These are phyloP conservation scores for Lymantria monacha DNA, from an alignment of 2,888 invertebrate species.

Conservation along the genomic window DNA sequence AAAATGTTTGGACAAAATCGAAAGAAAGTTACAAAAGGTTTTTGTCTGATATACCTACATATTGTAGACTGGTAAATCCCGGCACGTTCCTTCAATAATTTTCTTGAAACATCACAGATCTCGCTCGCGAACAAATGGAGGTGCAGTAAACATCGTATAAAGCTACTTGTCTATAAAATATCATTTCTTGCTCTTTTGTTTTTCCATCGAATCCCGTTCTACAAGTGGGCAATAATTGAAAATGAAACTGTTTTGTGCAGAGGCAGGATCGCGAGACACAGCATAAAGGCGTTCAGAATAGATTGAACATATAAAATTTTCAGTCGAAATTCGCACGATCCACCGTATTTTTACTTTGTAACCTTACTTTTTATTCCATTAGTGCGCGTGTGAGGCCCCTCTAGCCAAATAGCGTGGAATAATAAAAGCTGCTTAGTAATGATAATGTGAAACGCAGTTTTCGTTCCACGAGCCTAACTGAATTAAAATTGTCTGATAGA, in stretches of 20 bases:
- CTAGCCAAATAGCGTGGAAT: conserved; percentile 80
- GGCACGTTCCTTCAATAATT: conserved; percentile 80
- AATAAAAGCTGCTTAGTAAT: conserved; percentile 81
- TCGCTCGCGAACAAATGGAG: conserved; percentile 72
- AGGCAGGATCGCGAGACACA: conserved; percentile 74
- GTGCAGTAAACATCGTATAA: conserved; percentile 78
- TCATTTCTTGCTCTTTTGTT: conserved; percentile 78
- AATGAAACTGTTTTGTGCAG: conserved; percentile 78
- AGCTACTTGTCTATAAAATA: conserved; percentile 78
- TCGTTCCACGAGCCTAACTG: conserved; percentile 64
- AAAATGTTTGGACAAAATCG: conserved; percentile 45
- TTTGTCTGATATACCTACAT: conserved; percentile 46
- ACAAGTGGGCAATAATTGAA: conserved; percentile 83
- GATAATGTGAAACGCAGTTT: conserved; percentile 74
- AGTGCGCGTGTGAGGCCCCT: conserved; percentile 77
- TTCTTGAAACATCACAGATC: conserved; percentile 76
- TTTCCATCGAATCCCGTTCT: conserved; percentile 75
- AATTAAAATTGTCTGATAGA: conserved; percentile 67
- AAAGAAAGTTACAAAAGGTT: conserved; percentile 46
- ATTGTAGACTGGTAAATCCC: conserved; percentile 53
- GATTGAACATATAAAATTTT: conserved; percentile 82
- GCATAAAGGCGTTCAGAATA: conserved; percentile 79
- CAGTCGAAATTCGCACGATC: conserved; percentile 79
- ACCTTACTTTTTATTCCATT: conserved; percentile 83
- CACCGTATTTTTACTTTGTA: conserved; percentile 80